Evolutionary conservation across 1,140 invertebrate species (phyloP).

Genomic region (Rhagoletis zephyria): DNA sequence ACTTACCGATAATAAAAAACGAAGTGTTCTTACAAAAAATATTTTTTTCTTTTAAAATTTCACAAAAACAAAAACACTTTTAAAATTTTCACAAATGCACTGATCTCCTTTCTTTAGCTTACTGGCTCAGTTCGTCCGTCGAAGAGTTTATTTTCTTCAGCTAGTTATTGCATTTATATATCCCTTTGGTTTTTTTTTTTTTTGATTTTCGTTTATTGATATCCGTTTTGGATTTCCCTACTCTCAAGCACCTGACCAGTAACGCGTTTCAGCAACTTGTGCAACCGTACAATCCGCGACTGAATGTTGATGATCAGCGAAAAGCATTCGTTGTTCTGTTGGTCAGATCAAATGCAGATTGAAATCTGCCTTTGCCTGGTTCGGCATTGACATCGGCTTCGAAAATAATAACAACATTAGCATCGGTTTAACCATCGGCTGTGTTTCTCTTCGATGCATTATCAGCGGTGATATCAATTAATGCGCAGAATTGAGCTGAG

Average conservation of each 20-base stretch:
- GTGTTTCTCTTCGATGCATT: conserved; percentile 1
- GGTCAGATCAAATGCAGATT: neutral
- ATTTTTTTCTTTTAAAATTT: neutral
- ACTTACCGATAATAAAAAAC: conserved; percentile 11
- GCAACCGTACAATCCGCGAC: conserved; percentile 11
- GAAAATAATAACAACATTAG: neutral
- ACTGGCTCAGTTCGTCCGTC: too few relatives aligned
- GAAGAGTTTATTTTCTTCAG: too few relatives aligned
- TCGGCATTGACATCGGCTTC: conserved; percentile 9
- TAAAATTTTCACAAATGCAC: neutral
- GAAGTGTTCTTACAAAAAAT: neutral
- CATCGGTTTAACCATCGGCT: neutral
- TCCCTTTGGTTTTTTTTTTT: neutral
- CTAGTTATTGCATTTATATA: conserved; percentile 1
- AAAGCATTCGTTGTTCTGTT: neutral
- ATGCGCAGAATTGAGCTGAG: neutral
- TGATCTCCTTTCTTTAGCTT: neutral
- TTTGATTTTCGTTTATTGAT: neutral
- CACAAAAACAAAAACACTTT: neutral
- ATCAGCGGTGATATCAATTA: conserved; percentile 32
- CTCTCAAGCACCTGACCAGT: neutral
- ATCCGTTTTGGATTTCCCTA: neutral
- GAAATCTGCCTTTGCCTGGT: neutral
- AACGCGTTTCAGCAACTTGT: conserved; percentile 24
- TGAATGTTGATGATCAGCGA: conserved; percentile 4